phyloP scores from a whole-genome alignment of 2,888 invertebrate genomes.

The Cremastinae sp. region DNA sequence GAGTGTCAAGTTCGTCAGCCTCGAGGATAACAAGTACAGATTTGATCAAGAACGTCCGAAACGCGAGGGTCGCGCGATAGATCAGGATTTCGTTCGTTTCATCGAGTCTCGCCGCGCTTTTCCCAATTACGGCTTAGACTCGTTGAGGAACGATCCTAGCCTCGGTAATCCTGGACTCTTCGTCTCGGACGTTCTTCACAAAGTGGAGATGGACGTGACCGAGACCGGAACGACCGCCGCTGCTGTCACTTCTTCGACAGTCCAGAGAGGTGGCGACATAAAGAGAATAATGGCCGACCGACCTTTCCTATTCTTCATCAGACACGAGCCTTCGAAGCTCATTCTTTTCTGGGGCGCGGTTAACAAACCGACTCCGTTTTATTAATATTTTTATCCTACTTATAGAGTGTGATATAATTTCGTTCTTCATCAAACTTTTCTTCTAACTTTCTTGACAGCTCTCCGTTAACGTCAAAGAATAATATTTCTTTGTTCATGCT shows the following conservation, averaged over 20 bases:
- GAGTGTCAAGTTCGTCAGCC: constrained; percentile 30
- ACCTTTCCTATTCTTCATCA: constrained; percentile 88
- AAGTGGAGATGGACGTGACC: constrained; percentile 84
- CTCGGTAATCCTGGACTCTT: constrained; percentile 83
- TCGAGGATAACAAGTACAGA: constrained; percentile 49
- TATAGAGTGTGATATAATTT: background rate
- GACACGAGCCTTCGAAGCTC: constrained; percentile 85
- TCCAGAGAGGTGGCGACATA: constrained; percentile 82
- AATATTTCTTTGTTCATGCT: constrained; percentile 1
- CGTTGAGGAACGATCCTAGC: constrained; percentile 73
- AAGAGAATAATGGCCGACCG: constrained; percentile 83
- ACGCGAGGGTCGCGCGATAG: constrained; percentile 69
- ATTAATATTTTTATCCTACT: constrained; percentile 34
- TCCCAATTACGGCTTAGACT: constrained; percentile 72
- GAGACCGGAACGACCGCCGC: constrained; percentile 88
- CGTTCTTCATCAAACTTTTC: background rate
- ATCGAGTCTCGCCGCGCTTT: constrained; percentile 64
- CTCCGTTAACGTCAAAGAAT: constrained; percentile 1
- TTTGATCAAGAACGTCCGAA: constrained; percentile 64
- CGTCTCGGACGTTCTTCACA: constrained; percentile 85
- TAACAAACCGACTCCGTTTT: constrained; percentile 82
- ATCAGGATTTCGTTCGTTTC: constrained; percentile 69
- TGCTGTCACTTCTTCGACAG: constrained; percentile 83
- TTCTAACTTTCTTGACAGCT: background rate
- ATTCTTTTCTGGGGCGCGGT: constrained; percentile 88